Percentiles rank a stretch among this genome's conserved stretches.
These are phyloP conservation scores for Sebastes fasciatus DNA, from an alignment of 2,113 vertebrate species.

Conservation along the genomic window DNA sequence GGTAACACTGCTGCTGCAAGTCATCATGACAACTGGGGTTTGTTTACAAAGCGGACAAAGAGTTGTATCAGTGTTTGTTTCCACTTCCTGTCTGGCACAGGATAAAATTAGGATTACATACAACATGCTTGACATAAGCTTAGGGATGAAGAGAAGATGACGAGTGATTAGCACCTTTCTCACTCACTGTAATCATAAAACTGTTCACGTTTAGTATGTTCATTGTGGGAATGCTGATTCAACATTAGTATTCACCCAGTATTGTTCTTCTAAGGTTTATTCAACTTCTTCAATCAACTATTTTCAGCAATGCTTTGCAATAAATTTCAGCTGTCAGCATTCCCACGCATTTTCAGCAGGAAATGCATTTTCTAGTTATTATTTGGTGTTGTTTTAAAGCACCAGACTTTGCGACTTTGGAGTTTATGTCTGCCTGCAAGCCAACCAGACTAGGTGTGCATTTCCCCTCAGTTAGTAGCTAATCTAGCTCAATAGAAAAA, in stretches of 20 bases:
- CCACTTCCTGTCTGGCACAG: slow-evolving; percentile 37
- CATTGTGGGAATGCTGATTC: too few relatives aligned
- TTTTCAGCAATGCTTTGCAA: too few relatives aligned
- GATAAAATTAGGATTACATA: slow-evolving; percentile 11
- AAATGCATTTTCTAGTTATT: too few relatives aligned
- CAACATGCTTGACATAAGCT: background rate
- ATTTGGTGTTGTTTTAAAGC: background rate
- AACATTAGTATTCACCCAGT: too few relatives aligned
- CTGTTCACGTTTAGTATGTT: background rate
- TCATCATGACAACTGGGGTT: background rate
- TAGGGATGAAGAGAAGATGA: background rate
- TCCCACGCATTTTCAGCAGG: too few relatives aligned
- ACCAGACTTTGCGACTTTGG: background rate
- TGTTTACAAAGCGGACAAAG: slow-evolving; percentile 25
- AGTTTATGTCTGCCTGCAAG: background rate
- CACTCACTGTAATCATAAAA: background rate
- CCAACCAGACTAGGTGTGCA: background rate
- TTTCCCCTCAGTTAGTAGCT: background rate
- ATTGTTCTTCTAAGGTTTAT: too few relatives aligned
- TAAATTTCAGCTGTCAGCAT: too few relatives aligned
- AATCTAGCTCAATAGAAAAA: too few relatives aligned
- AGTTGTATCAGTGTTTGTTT: slow-evolving; percentile 22
- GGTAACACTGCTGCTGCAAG: background rate
- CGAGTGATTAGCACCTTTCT: background rate
- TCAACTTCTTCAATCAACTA: too few relatives aligned